Evolutionary conservation across 2,888 invertebrate species (phyloP).

Genomic region (Nebria brevicollis): DNA sequence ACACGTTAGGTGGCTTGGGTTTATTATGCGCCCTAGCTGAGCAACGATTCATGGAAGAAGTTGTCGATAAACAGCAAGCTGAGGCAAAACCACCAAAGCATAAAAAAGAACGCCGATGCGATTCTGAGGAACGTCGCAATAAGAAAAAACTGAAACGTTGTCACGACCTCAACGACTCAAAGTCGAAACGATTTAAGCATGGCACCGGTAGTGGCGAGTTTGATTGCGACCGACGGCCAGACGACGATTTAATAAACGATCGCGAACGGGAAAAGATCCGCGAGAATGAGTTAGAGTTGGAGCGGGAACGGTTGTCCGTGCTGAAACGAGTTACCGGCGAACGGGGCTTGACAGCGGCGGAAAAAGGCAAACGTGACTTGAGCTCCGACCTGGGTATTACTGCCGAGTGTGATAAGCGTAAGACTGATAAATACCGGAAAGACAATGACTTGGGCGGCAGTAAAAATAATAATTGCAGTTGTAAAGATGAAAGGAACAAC

Average conservation of each 20-base stretch:
- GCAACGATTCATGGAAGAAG: constrained; percentile 84
- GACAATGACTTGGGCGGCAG: neutral
- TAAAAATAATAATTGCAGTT: constrained; percentile 22
- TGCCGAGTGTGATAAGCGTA: constrained; percentile 17
- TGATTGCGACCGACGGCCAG: constrained; percentile 11
- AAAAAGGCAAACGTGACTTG: constrained; percentile 23
- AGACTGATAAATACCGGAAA: constrained; percentile 27
- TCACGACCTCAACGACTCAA: constrained; percentile 56
- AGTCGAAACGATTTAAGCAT: constrained; percentile 60
- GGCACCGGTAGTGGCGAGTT: constrained; percentile 38
- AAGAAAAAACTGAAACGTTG: constrained; percentile 61
- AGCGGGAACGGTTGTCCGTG: constrained; percentile 46
- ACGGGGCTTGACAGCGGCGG: constrained; percentile 60
- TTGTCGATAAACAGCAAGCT: constrained; percentile 61
- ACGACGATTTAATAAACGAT: constrained; percentile 49
- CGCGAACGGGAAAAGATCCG: constrained; percentile 54
- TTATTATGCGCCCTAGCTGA: constrained; percentile 86
- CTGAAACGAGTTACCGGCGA: constrained; percentile 58
- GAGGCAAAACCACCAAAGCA: constrained; percentile 49
- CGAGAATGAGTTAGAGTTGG: constrained; percentile 10
- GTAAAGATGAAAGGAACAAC: constrained; percentile 22
- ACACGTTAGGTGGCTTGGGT: constrained; percentile 74
- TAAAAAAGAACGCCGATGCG: constrained; percentile 53
- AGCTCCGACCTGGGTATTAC: constrained; percentile 22
- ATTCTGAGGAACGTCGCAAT: constrained; percentile 58